phyloP scores from a whole-genome alignment of 2,888 invertebrate species.

The Cantharis flavilabris region DNA sequence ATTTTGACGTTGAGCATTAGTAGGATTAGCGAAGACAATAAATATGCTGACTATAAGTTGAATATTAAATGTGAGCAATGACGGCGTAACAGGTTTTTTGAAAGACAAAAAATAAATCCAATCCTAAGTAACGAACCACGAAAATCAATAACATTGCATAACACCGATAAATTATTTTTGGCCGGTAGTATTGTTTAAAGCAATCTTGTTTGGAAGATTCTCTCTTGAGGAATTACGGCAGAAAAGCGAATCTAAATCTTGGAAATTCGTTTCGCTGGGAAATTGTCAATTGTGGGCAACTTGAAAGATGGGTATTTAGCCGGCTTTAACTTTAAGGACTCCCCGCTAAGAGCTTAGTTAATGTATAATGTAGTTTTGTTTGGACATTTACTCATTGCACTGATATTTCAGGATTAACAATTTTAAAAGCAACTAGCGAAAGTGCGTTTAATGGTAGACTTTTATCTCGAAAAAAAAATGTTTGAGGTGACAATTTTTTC shows the following conservation, averaged over 20 bases:
- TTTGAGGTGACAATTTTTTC: background rate
- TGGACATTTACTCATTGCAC: conserved; percentile 6
- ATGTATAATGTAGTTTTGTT: conserved; percentile 13
- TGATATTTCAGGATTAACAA: conserved; percentile 1
- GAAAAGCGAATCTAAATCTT: background rate
- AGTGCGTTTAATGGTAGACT: background rate
- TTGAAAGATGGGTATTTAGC: conserved; percentile 15
- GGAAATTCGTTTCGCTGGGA: background rate
- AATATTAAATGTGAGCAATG: conserved; percentile 18
- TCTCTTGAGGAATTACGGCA: background rate
- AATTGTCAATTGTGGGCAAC: conserved; percentile 8
- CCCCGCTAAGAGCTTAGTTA: conserved; percentile 20
- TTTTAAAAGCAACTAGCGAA: background rate
- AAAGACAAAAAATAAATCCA: background rate
- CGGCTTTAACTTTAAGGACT: conserved; percentile 14
- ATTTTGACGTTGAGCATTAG: conserved; percentile 30
- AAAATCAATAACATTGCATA: background rate
- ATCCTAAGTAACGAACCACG: background rate
- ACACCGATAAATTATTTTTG: background rate
- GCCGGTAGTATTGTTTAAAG: background rate
- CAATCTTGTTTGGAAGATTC: background rate
- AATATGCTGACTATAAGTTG: conserved; percentile 16
- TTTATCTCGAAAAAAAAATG: background rate
- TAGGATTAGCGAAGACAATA: conserved; percentile 29
- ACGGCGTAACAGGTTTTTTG: conserved; percentile 2